Conservation (phyloP, 2,113 vertebrate genomes). For the Holacanthus passer region DNA sequence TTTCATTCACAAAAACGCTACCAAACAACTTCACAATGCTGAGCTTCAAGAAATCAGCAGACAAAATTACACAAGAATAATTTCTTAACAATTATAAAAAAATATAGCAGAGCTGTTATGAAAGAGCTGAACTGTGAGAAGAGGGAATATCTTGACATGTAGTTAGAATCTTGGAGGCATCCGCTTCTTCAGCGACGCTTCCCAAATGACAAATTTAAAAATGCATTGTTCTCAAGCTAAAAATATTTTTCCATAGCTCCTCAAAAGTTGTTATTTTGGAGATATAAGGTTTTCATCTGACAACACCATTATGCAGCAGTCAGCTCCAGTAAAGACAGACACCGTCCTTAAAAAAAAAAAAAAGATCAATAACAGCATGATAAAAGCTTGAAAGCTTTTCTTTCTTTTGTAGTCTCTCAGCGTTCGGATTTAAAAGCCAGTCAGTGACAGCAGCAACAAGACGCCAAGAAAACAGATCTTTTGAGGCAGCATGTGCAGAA, state of each 20-base stretch:
- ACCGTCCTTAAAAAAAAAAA: not conserved
- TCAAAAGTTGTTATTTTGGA: slow-evolving; percentile 19
- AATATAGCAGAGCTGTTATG: too few species aligned
- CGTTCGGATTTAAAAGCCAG: slow-evolving; percentile 27
- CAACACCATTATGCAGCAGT: slow-evolving; percentile 18
- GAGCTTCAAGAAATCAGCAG: too few species aligned
- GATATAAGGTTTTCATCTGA: slow-evolving; percentile 29
- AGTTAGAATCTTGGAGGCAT: too few species aligned
- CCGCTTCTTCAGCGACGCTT: not conserved
- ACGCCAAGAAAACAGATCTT: slow-evolving; percentile 11
- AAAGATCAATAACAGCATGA: slow-evolving; percentile 56
- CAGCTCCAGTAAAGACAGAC: slow-evolving; percentile 20
- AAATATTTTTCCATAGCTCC: slow-evolving; percentile 12
- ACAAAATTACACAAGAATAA: too few species aligned
- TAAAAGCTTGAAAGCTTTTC: slow-evolving; percentile 56
- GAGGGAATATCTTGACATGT: too few species aligned
- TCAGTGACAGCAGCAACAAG: slow-evolving; percentile 22
- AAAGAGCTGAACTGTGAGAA: too few species aligned
- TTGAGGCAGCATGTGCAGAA: slow-evolving; percentile 15
- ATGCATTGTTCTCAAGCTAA: not conserved
- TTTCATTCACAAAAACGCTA: too few species aligned
- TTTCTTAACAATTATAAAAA: too few species aligned
- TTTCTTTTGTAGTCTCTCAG: slow-evolving; percentile 47
- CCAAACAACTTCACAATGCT: too few species aligned
- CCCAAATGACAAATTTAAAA: not conserved